Conservation (phyloP, 2,888 invertebrate genomes). For the Pristionchus japonicus region DNA sequence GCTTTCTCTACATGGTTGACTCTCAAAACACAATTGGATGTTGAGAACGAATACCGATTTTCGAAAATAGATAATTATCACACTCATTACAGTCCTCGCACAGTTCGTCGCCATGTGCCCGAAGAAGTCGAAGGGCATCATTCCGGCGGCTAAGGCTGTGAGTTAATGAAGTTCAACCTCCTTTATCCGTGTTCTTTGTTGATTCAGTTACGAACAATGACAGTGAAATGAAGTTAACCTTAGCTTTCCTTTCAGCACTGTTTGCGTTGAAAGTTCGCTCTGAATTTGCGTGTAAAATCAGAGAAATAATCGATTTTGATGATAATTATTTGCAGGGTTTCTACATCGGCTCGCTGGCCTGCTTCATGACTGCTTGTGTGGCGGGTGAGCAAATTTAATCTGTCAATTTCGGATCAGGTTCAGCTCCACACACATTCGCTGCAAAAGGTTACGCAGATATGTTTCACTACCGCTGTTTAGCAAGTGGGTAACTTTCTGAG, state of each 20-base stretch:
- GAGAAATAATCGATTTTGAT: neutral
- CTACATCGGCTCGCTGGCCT: constrained; percentile 53
- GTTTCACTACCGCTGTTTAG: neutral
- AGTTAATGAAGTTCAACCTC: no score
- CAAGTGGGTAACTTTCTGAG: neutral
- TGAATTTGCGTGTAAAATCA: neutral
- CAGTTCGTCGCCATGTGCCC: constrained; percentile 54
- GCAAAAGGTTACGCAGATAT: neutral
- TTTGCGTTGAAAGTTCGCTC: no score
- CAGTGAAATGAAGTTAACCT: no score
- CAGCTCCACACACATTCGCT: neutral
- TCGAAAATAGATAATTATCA: neutral
- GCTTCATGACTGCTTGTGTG: constrained; percentile 55
- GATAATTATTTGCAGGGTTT: constrained; percentile 42
- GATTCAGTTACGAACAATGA: no score
- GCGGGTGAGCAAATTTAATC: constrained; percentile 46
- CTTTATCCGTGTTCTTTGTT: no score
- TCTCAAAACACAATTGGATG: no score
- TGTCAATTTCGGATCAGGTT: neutral
- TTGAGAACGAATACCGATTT: no score
- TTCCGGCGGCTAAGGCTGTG: constrained; percentile 41
- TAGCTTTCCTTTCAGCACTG: no score
- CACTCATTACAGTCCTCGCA: constrained; percentile 37
- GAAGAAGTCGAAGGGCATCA: constrained; percentile 47
- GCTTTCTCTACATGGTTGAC: no score